phyloP scores from a whole-genome alignment of 2,888 invertebrate species.

The Drosophila merina region DNA sequence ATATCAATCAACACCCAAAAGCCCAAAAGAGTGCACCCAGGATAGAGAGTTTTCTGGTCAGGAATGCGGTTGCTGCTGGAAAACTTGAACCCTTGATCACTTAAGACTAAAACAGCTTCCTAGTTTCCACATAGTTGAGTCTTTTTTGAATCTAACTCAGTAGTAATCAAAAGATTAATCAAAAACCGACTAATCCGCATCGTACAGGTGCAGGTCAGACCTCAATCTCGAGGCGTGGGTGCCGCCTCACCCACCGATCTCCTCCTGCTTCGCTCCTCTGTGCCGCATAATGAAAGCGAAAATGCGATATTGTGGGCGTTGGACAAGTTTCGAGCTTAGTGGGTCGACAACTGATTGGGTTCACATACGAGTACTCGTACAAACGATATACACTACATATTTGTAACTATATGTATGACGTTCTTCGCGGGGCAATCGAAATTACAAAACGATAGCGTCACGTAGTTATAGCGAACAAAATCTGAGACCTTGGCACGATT shows the following conservation, averaged over 20 bases:
- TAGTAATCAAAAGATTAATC: constrained; percentile 1
- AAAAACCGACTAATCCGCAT: neutral
- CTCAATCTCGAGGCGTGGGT: constrained; percentile 27
- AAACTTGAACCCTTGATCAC: neutral
- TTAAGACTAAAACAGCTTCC: too few species aligned
- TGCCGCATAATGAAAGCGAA: constrained; percentile 56
- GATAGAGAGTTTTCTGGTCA: constrained; percentile 39
- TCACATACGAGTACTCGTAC: constrained; percentile 1
- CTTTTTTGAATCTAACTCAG: too few species aligned
- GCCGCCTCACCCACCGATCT: constrained; percentile 33
- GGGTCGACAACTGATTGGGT: constrained; percentile 51
- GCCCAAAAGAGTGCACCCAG: constrained; percentile 54
- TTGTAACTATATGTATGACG: constrained; percentile 36
- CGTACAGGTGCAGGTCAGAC: constrained; percentile 31
- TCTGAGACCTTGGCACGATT: constrained; percentile 76
- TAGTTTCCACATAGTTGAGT: too few species aligned
- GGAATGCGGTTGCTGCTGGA: constrained; percentile 51
- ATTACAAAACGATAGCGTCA: constrained; percentile 64
- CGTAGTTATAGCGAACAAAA: constrained; percentile 70
- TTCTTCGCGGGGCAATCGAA: constrained; percentile 47
- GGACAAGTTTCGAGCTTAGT: constrained; percentile 62
- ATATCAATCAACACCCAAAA: constrained; percentile 80
- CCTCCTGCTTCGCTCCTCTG: constrained; percentile 1
- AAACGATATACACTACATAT: neutral
- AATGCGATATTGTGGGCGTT: constrained; percentile 47